phyloP scores from a whole-genome alignment of 1,140 invertebrate genomes.

The Ostrea denselamellosa region DNA sequence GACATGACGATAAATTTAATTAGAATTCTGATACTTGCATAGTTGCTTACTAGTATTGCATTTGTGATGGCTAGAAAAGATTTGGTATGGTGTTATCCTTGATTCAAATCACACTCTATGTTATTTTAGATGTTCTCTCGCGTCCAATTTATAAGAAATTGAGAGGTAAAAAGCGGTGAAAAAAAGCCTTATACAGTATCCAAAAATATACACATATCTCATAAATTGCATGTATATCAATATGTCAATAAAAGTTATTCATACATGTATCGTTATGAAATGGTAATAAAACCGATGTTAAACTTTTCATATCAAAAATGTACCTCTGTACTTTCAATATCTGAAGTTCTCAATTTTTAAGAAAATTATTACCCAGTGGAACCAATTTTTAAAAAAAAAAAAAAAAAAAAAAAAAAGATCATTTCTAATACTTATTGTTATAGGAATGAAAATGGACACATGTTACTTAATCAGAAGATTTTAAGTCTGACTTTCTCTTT shows the following conservation, averaged over 20 bases:
- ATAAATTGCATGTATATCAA: neutral
- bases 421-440: neutral
- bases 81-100: neutral
- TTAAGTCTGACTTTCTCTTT: slow-evolving; percentile 20
- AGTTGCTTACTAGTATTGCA: neutral
- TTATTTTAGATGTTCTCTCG: slow-evolving; percentile 26
- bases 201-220: neutral
- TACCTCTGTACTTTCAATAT: neutral
- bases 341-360: neutral
- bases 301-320: neutral
- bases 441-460: neutral
- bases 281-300: neutral
- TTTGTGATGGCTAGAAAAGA: neutral
- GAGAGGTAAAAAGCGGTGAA: neutral
- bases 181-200: neutral
- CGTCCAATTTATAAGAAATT: slow-evolving; percentile 36
- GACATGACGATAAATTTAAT: neutral
- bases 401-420: neutral
- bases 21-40: neutral
- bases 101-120: neutral
- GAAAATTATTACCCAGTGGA: neutral
- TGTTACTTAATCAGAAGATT: neutral
- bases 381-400: neutral
- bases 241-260: neutral
- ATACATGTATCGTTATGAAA: neutral